Evolutionary conservation across 1,140 invertebrate genomes (phyloP).

Genomic region (Melitaea cinxia): DNA sequence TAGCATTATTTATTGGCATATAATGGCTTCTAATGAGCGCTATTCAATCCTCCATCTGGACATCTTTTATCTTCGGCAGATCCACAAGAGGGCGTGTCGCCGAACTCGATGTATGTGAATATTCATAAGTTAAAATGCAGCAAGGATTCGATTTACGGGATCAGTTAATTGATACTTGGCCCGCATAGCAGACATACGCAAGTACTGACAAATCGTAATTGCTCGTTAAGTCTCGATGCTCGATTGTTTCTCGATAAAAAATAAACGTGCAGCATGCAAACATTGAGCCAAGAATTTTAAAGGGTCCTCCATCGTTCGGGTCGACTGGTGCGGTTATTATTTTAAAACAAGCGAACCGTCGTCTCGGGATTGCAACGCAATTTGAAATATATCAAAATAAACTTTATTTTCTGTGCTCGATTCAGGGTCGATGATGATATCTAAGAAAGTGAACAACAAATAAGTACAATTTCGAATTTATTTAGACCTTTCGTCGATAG

Average conservation of each 20-base stretch:
- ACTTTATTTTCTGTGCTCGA: conserved; percentile 32
- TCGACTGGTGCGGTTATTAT: conserved; percentile 50
- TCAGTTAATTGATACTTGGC: conserved; percentile 71
- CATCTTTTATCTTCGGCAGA: conserved; percentile 58
- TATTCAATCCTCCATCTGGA: conserved; percentile 73
- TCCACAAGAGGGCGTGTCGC: conserved; percentile 38
- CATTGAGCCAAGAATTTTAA: conserved; percentile 51
- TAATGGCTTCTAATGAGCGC: conserved; percentile 75
- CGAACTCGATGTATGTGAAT: conserved; percentile 56
- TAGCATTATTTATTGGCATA: conserved; percentile 73
- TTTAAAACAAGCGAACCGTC: conserved; percentile 44
- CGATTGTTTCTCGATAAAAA: conserved; percentile 76
- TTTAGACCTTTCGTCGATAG: conserved; percentile 76
- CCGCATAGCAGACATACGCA: conserved; percentile 47
- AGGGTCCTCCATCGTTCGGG: conserved; percentile 50
- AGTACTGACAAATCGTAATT: conserved; percentile 71
- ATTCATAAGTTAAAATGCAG: conserved; percentile 69
- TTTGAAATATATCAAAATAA: conserved; percentile 34
- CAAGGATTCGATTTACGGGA: conserved; percentile 48
- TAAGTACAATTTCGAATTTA: conserved; percentile 74
- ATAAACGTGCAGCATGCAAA: conserved; percentile 52
- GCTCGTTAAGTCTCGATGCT: conserved; percentile 72
- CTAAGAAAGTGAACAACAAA: conserved; percentile 63
- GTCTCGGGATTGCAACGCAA: conserved; percentile 15
- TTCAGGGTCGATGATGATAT: conserved; percentile 66